phyloP scores from a whole-genome alignment of 2,888 invertebrate species.

The Corythucha ciliata region DNA sequence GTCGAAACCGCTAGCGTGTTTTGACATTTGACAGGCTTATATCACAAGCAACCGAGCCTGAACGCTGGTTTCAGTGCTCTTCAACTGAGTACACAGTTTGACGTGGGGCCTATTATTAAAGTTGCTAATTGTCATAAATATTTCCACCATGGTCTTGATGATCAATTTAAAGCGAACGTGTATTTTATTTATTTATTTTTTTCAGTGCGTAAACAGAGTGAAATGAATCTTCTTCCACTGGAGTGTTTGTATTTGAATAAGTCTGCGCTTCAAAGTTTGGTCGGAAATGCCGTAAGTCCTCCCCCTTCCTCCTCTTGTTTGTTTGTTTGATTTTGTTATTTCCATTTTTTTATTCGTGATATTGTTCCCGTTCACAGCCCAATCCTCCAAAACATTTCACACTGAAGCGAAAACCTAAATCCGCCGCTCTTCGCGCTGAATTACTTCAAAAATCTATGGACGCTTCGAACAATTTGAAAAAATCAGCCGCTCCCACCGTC shows the following conservation, averaged over 20 bases:
- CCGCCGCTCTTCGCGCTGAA: conserved; percentile 80
- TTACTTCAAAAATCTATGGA: conserved; percentile 84
- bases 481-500: conserved; percentile 77
- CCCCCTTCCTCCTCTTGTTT: neutral
- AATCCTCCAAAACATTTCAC: conserved; percentile 85
- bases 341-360: neutral
- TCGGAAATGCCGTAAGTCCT: conserved; percentile 44
- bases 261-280: conserved; percentile 78
- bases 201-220: conserved; percentile 66
- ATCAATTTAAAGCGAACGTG: too few species aligned
- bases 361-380: conserved; percentile 47
- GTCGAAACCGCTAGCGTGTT: too few species aligned
- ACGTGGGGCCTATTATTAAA: too few species aligned
- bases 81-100: too few species aligned
- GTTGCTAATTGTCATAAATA: too few species aligned
- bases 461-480: conserved; percentile 79
- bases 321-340: neutral
- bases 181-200: conserved; percentile 7
- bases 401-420: conserved; percentile 87
- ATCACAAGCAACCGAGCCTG: too few species aligned
- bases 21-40: too few species aligned
- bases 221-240: conserved; percentile 74
- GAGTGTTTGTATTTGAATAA: conserved; percentile 96
- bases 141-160: too few species aligned
- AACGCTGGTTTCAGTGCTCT: too few species aligned